phyloP scores from a whole-genome alignment of 2,113 vertebrate genomes.

The Melanerpes formicivorus region DNA sequence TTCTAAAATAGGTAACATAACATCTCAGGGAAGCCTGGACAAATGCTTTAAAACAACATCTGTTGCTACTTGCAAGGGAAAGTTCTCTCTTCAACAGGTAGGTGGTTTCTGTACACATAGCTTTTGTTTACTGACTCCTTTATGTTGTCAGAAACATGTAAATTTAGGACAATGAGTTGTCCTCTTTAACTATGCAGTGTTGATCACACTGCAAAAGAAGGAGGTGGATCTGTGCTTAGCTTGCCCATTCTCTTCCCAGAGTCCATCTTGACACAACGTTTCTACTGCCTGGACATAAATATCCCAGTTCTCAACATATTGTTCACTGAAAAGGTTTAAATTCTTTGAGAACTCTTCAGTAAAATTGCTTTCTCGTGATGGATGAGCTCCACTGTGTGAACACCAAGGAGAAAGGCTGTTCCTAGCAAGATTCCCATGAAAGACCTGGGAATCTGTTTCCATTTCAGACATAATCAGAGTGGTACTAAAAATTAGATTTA shows the following conservation, averaged over 20 bases:
- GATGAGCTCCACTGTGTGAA: background rate
- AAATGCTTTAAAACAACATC: background rate
- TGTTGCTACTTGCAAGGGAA: background rate
- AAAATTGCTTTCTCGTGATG: background rate
- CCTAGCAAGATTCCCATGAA: background rate
- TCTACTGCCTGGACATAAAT: background rate
- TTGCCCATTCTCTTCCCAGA: background rate
- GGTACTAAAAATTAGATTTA: background rate
- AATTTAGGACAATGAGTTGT: background rate
- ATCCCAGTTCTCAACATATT: background rate
- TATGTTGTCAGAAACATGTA: constrained; percentile 18
- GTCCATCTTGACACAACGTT: background rate
- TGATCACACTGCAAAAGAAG: background rate
- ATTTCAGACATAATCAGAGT: background rate
- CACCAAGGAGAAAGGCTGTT: background rate
- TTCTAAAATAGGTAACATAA: background rate
- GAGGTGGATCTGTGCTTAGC: background rate
- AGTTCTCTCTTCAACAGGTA: background rate
- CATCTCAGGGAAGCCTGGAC: background rate
- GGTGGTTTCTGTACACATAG: background rate
- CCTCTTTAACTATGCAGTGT: background rate
- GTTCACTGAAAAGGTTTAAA: background rate
- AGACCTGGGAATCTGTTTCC: background rate
- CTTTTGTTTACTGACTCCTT: background rate
- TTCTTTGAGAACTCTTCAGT: background rate